Evolutionary conservation across 2,888 invertebrate species (phyloP), one percentile per base, ranked within the genome.

Genomic region (Cosmia pyralina): DNA sequence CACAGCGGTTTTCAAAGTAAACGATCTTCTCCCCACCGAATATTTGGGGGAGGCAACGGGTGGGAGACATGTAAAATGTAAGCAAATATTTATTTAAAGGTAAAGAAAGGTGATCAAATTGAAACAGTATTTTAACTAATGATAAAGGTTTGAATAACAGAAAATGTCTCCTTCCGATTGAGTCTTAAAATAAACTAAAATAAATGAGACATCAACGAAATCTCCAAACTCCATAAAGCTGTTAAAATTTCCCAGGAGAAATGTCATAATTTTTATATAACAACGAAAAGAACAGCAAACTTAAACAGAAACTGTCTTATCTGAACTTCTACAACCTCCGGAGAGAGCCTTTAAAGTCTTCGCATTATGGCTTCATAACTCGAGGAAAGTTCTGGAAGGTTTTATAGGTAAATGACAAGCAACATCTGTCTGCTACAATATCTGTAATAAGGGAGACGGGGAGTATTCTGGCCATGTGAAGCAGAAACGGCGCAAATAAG

Each of bases 391-490:
- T 85, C 64, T 68, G 57, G 72, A 78, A 81, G 80, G 70, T 85
- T 87, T 88, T 85, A 87, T 85, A 82, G 83, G 79, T 82, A 80
- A 86, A 85, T 77, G 84, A 86, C 79, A 85, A 83, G 88, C 72
- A 87, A 82, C 90, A 91, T 88, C 88, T 91, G 90, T 80, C 81
- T 74, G 65, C 72, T 77, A 83, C 79, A 79, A 89, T 87, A 87
- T 85, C 82, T 79, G 72, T 69, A 79, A 83, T 82, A 85, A 84
- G 82, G 79, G 76, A 82, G 81, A 72, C 70, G 71, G 74, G 77
- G 63, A 64, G 69, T 79, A 81, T 85, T 77, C 81, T 58, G 59
- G 58, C 68, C 84, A 80, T 69, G 77, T 75, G 75, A 59, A 76
- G 60, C 60, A 68, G 52, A 60, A 73, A 70, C 65, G 72, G 59